Conservation (phyloP, 2,797 vertebrate species). For the Rhinoraja longicauda region DNA sequence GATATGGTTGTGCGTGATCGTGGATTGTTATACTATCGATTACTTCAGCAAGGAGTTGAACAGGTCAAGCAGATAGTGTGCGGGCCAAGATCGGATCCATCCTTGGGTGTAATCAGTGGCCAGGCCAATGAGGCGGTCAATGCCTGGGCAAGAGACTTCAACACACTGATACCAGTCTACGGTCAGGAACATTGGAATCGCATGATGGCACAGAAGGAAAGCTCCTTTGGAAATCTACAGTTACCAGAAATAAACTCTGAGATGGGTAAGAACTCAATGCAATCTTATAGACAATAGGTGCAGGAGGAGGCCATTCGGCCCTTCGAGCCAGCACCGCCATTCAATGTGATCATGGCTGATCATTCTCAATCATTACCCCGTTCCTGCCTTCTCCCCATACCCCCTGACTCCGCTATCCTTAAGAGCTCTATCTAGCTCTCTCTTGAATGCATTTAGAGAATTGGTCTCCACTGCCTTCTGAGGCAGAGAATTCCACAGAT, state of each 20-base stretch:
- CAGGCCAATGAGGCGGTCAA: slow-evolving; percentile 67
- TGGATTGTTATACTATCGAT: slow-evolving; percentile 82
- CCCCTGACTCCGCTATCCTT: no score
- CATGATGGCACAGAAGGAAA: slow-evolving; percentile 43
- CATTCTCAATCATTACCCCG: no score
- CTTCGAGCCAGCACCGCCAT: no score
- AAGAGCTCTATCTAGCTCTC: no score
- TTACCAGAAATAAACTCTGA: background rate
- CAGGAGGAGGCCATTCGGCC: no score
- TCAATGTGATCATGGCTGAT: no score
- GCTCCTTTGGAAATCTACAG: background rate
- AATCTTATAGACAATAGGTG: no score
- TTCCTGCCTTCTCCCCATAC: no score
- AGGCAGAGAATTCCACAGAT: no score
- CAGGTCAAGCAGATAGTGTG: slow-evolving; percentile 67
- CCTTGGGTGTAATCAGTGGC: slow-evolving; percentile 74
- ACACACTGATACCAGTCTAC: slow-evolving; percentile 72
- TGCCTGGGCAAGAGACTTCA: slow-evolving; percentile 75
- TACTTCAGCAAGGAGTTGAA: slow-evolving; percentile 72
- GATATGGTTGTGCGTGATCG: slow-evolving; percentile 84
- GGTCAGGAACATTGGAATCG: slow-evolving; percentile 55
- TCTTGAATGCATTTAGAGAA: no score
- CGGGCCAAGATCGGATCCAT: slow-evolving; percentile 79
- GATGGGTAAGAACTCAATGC: background rate
- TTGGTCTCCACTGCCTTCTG: no score